Evolutionary conservation across 2,888 invertebrate species (phyloP), one percentile per base, ranked within the genome.

Genomic region (Morpho achilles): DNA sequence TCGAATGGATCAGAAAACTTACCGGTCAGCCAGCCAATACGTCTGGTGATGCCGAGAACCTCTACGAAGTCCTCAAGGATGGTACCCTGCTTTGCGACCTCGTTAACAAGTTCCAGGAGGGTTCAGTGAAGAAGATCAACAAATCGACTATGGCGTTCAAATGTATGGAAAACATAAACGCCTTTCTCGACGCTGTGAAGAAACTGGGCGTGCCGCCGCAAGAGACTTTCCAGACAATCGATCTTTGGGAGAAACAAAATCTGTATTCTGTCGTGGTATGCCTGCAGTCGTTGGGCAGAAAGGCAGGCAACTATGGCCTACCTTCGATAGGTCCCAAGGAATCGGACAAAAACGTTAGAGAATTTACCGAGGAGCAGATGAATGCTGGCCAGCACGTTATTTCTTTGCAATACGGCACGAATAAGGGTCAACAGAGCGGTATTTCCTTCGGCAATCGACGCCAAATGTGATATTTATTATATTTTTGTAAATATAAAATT

Each of bases 91-190:
- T 99, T 32, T 98, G 98, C 94, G 96, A 95, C 82, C 87, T 98
- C 69, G 96, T 95, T 53, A 99, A 99, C 83, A 91, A 93, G 56
- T 93, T 99, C 72, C 93, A 97, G 79, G 94, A 96, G 16, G 97
- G 96, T 2, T 94, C 95, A 7, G 95, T 99, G 54, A 98, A 97
- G 91, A 98, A 98, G 90, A 93, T 99, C 76, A 98, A 99, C 84
- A 94, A 94, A 72, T 95, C 95, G 52, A 93, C 94, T 69, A 96
- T 97, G 95, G 98, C 97, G 53, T 99, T 99, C 88, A 98, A 98
- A 82, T 98, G 98, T 87, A 99, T 99, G 99, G 99, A 99, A 85
- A 99, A 99, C 81, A 99, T 99, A 72, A 97, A 98, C 84, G 96
- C 95, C 46, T 98, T 99, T 87, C 88, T 98, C 64, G 96, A 95